These are phyloP conservation scores for Globia sparganii DNA, from an alignment of 2,888 invertebrate species.

Conservation along the genomic window DNA sequence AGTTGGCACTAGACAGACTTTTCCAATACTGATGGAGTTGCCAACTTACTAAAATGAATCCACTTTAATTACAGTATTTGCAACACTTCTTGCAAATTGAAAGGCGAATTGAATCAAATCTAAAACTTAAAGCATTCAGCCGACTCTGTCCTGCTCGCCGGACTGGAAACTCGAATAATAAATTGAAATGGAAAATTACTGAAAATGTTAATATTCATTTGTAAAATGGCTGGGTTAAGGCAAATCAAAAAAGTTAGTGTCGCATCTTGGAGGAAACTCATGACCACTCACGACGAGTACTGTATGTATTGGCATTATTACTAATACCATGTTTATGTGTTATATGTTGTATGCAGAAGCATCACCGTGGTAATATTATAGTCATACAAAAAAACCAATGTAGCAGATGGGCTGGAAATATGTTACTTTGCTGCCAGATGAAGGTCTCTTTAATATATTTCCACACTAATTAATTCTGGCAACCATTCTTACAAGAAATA, in stretches of 20 bases:
- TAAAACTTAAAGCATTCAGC: slow-evolving; percentile 47
- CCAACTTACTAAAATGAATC: slow-evolving; percentile 48
- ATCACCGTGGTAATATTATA: neutral
- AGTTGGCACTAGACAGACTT: slow-evolving; percentile 38
- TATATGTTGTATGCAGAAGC: neutral
- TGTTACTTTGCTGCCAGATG: neutral
- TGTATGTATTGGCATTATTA: neutral
- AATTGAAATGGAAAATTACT: slow-evolving; percentile 59
- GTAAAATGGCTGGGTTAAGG: slow-evolving; percentile 17
- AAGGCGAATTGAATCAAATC: slow-evolving; percentile 54
- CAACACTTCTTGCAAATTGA: slow-evolving; percentile 51
- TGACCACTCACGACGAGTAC: neutral
- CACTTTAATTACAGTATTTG: slow-evolving; percentile 60
- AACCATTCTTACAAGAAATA: neutral
- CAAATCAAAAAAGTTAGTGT: slow-evolving; percentile 26
- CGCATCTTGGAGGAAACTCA: neutral
- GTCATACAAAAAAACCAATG: neutral
- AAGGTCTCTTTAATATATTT: neutral
- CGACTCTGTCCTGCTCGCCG: slow-evolving; percentile 38
- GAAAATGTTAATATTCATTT: slow-evolving; percentile 51
- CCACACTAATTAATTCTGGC: neutral
- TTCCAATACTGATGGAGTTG: slow-evolving; percentile 32
- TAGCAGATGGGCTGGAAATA: neutral
- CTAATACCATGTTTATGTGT: neutral
- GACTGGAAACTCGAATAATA: slow-evolving; percentile 55